A percentile compares a stretch with the other conserved stretches of the same genome.
Evolutionary conservation across 2,888 invertebrate genomes (phyloP).

Genomic region (Drosophila borealis): DNA sequence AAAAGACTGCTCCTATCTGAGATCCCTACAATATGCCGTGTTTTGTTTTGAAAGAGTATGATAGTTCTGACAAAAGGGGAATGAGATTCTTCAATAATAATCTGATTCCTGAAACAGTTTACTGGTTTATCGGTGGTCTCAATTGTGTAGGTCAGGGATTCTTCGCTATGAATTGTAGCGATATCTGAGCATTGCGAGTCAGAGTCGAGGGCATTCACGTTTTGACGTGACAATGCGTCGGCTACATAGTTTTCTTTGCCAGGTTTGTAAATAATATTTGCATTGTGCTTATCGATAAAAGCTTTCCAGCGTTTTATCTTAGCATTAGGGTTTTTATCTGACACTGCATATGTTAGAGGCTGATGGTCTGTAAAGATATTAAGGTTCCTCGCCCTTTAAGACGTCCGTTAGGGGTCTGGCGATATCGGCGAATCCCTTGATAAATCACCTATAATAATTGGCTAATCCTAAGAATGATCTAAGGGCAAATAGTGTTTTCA

Average conservation of each 20-base stretch:
- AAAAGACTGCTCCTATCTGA: constrained; percentile 1
- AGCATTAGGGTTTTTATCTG: constrained; percentile 16
- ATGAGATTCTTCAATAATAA: constrained; percentile 32
- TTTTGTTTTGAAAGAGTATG: not conserved
- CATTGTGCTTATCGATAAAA: constrained; percentile 15
- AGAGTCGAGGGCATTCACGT: not conserved
- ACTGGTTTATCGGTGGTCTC: constrained; percentile 43
- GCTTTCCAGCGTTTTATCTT: constrained; percentile 30
- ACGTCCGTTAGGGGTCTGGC: not conserved
- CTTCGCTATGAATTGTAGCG: constrained; percentile 29
- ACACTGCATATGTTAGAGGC: constrained; percentile 13
- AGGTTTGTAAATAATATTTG: constrained; percentile 20
- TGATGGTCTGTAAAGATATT: constrained; percentile 4
- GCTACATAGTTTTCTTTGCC: not conserved
- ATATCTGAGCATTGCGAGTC: constrained; percentile 2
- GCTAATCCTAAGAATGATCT: not conserved
- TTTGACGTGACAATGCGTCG: constrained; percentile 14
- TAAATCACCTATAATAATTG: not conserved
- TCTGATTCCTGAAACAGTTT: constrained; percentile 45
- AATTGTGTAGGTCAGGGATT: constrained; percentile 40
- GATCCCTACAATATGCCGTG: not conserved
- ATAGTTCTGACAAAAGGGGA: not conserved
- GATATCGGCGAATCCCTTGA: not conserved
- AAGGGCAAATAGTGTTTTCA: too few species aligned
- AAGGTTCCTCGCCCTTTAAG: not conserved